Evolutionary conservation across 2,888 invertebrate genomes (phyloP), one percentile per base, ranked within the genome.

Genomic region (Heliconius ismenius): DNA sequence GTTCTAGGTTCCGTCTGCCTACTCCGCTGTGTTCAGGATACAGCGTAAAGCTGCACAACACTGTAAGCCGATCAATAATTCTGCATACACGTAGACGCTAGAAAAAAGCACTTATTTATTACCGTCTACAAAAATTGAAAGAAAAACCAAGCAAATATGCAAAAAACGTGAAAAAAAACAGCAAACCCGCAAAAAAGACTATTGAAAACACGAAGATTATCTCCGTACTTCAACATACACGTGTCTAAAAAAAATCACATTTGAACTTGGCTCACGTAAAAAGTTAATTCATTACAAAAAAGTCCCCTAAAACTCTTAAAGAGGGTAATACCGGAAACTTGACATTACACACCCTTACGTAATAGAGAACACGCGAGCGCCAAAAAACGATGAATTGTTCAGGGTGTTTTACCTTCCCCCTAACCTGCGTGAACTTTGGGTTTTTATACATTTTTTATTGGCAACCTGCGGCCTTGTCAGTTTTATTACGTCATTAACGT

Each of bases 251-350:
- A 76, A 72, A 64, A 24, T 67, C 64, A 69, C 70, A 78, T 75
- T 64, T 70, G 39, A 74, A 75, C 49, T 67, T 60, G 26, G 49
- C 62, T 32, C 63, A 36, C 49, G 49, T 58, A 77, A 73, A 76
- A 72, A 73, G 24, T 73, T 62, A 69, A 67, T 78, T 78, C 68
- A 74, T 75, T 80, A 78, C 76, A 78, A 78, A 82, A 81, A 80
- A 79, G 68, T 24, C 70, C 81, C 82, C 82, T 79, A 81, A 79
- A 84, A 84, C 84, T 84, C 82, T 84, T 84, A 86, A 85, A 83
- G 86, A 89, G 90, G 90, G 89, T 88, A 89, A 90, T 88, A 82
- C 90, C 87, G 92, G 91, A 93, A 92, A 84, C 83, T 88, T 88
- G 89, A 90, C 90, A 89, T 90, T 87, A 83, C 86, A 86, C 87